Percentiles rank a stretch among this genome's conserved stretches.
Conservation (phyloP, 2,888 invertebrate genomes). For the Epistrophella euchroma region DNA sequence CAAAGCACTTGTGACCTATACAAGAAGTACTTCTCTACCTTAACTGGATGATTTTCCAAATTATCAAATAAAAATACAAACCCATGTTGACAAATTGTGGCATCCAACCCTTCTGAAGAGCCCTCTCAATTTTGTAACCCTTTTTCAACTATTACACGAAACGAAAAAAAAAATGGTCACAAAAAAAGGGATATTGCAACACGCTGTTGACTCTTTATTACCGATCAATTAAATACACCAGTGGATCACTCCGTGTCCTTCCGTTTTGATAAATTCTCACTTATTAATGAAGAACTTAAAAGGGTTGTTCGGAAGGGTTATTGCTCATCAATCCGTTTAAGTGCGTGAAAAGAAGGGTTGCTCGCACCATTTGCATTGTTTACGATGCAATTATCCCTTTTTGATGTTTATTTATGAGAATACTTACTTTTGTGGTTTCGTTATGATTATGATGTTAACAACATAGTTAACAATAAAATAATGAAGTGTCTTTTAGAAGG, state of each 20-base stretch:
- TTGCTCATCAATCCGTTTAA: constrained; percentile 37
- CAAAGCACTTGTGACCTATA: neutral
- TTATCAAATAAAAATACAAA: constrained; percentile 47
- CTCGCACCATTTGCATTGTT: constrained; percentile 46
- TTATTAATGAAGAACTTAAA: constrained; percentile 49
- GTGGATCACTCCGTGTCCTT: constrained; percentile 42
- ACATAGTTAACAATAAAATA: neutral
- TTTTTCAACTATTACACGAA: constrained; percentile 1
- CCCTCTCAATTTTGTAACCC: constrained; percentile 47
- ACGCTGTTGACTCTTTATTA: constrained; percentile 49
- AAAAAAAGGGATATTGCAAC: constrained; percentile 27
- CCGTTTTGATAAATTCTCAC: constrained; percentile 55
- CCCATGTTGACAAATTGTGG: constrained; percentile 54
- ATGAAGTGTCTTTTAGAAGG: constrained; percentile 21
- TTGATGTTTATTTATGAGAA: constrained; percentile 50
- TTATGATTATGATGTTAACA: constrained; percentile 61
- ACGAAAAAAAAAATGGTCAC: neutral
- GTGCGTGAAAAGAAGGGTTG: constrained; percentile 38
- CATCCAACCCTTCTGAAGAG: constrained; percentile 35
- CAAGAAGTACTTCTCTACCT: constrained; percentile 17
- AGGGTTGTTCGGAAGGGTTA: constrained; percentile 52
- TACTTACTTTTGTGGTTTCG: constrained; percentile 57
- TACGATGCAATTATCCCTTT: constrained; percentile 61
- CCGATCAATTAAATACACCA: constrained; percentile 61
- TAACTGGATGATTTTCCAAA: constrained; percentile 46